Evolutionary conservation across 2,888 invertebrate genomes (phyloP).

Genomic region (Penaeus monodon): DNA sequence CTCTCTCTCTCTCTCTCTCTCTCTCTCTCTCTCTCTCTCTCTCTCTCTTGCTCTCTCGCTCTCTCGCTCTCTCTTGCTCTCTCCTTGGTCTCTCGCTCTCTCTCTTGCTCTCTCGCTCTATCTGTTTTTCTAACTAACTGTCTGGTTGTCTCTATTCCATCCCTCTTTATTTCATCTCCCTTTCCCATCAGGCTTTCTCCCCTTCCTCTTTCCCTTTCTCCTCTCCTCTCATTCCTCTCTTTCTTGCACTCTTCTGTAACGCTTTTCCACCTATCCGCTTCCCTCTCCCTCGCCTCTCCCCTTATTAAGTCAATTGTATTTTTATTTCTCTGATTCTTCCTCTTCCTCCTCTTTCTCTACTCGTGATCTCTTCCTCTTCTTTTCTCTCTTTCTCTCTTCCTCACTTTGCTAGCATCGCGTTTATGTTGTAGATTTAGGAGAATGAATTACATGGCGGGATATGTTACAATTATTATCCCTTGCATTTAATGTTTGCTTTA

Average conservation of each 20-base stretch:
- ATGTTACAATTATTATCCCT: too few relatives aligned
- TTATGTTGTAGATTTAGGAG: too few relatives aligned
- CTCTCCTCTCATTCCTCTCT: constrained; percentile 7
- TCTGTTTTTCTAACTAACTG: too few relatives aligned
- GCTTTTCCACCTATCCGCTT: neutral
- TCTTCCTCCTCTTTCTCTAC: neutral
- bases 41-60: neutral
- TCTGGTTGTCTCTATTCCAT: neutral
- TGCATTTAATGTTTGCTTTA: too few relatives aligned
- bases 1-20: neutral
- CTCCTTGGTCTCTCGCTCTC: too few relatives aligned
- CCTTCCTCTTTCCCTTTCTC: neutral
- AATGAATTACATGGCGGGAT: too few relatives aligned
- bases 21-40: too few relatives aligned
- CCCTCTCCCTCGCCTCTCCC: neutral
- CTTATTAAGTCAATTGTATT: neutral
- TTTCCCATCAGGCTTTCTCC: neutral
- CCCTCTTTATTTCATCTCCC: neutral
- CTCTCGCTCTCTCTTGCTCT: neutral
- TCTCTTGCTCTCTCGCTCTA: too few relatives aligned
- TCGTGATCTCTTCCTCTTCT: neutral
- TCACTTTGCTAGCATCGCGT: too few relatives aligned
- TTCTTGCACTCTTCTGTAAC: neutral
- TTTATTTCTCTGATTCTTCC: neutral
- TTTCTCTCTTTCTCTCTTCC: neutral